phyloP scores from a whole-genome alignment of 2,888 invertebrate genomes.

The Anticlea derivata region DNA sequence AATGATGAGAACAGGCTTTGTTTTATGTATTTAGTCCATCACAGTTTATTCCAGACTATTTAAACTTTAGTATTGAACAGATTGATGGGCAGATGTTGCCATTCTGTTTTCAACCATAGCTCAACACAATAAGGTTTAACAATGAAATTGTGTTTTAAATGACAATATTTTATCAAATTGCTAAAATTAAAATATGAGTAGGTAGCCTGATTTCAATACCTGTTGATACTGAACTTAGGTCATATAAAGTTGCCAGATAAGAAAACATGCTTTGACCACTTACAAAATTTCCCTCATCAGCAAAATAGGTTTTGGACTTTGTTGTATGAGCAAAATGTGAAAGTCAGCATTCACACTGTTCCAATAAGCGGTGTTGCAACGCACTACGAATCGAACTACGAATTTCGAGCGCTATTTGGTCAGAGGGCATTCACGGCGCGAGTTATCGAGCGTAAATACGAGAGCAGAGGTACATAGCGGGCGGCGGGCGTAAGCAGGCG shows the following conservation, averaged over 20 bases:
- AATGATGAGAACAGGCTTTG: too few relatives aligned
- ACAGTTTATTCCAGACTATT: too few relatives aligned
- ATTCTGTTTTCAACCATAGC: slow-evolving; percentile 4
- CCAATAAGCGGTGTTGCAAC: slow-evolving; percentile 58
- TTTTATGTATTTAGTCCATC: too few relatives aligned
- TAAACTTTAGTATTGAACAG: too few relatives aligned
- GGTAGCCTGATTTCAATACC: slow-evolving; percentile 4
- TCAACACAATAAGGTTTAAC: slow-evolving; percentile 4
- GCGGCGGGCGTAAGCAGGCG: slow-evolving; percentile 46
- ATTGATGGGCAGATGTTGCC: background rate
- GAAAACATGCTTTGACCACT: slow-evolving; percentile 46
- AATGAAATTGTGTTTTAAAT: background rate
- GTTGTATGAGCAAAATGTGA: slow-evolving; percentile 47
- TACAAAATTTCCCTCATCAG: slow-evolving; percentile 43
- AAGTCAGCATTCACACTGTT: slow-evolving; percentile 63
- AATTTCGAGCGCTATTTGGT: slow-evolving; percentile 34
- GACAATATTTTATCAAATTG: slow-evolving; percentile 6
- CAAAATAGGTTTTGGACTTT: slow-evolving; percentile 40
- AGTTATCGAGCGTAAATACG: slow-evolving; percentile 48
- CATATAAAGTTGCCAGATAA: slow-evolving; percentile 52
- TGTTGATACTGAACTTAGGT: slow-evolving; percentile 26
- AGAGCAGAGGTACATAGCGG: slow-evolving; percentile 44
- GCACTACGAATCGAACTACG: slow-evolving; percentile 22
- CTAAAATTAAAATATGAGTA: background rate
- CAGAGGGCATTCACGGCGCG: slow-evolving; percentile 53